Conservation (phyloP, 2,888 invertebrate species). For the Atethmia centrago region DNA sequence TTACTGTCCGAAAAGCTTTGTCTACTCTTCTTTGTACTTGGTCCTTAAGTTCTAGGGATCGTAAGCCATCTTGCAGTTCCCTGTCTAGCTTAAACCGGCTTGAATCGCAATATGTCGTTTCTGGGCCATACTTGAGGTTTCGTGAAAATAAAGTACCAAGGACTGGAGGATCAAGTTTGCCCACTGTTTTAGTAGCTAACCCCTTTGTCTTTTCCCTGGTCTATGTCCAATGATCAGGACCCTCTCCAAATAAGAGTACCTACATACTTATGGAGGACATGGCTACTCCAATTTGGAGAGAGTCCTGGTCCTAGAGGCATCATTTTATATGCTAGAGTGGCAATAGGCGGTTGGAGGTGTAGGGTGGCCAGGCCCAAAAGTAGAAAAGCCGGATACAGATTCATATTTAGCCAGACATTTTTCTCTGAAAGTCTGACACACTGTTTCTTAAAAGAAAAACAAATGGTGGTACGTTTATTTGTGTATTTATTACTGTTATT, state of each 20-base stretch:
- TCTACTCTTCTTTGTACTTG: background rate
- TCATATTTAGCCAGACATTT: too few species aligned
- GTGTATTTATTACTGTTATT: too few species aligned
- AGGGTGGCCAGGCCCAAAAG: too few species aligned
- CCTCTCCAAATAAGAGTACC: background rate
- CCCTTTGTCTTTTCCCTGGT: background rate
- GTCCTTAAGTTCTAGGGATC: background rate
- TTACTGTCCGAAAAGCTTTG: background rate
- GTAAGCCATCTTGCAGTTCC: background rate
- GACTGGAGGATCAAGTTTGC: background rate
- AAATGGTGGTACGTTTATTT: too few species aligned
- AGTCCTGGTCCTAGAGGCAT: too few species aligned
- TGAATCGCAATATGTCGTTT: background rate
- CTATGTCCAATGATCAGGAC: background rate
- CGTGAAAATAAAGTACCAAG: background rate
- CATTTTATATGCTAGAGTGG: too few species aligned
- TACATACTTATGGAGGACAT: too few species aligned
- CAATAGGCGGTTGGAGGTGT: too few species aligned
- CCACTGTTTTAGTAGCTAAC: background rate
- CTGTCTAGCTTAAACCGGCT: background rate
- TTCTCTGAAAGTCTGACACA: too few species aligned
- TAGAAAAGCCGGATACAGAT: too few species aligned
- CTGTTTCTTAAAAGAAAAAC: too few species aligned
- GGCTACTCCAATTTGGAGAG: too few species aligned
- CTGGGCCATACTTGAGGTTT: background rate